Conservation (phyloP, 2,113 vertebrate genomes). For the Hypomesus transpacificus region DNA sequence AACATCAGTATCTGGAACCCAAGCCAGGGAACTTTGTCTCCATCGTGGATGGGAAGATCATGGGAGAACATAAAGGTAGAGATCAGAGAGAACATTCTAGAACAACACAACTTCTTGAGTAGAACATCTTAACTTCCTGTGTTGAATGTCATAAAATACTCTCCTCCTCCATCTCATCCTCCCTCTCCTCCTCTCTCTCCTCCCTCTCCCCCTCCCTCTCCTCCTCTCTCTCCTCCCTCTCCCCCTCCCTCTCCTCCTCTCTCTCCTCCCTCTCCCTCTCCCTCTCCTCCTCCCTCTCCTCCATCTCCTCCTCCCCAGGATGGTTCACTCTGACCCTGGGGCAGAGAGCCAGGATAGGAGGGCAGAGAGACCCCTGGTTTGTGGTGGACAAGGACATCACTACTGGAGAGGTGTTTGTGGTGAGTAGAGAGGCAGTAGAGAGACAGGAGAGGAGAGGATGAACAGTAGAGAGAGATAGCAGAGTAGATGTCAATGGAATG, state of each 20-base stretch:
- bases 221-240: neutral
- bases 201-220: neutral
- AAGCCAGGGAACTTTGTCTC: slow-evolving; percentile 89
- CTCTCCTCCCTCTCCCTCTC: neutral
- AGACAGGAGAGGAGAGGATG: too few species aligned
- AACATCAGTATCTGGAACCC: slow-evolving; percentile 84
- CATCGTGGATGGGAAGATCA: slow-evolving; percentile 81
- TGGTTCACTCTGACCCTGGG: slow-evolving; percentile 95
- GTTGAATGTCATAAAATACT: neutral
- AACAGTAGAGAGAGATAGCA: too few species aligned
- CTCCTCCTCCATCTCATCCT: too few species aligned
- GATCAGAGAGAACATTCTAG: neutral
- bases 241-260: neutral
- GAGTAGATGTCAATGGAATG: too few species aligned
- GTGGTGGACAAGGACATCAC: slow-evolving; percentile 89
- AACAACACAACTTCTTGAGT: neutral
- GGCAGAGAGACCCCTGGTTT: slow-evolving; percentile 82
- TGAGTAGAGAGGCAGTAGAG: slow-evolving; percentile 60
- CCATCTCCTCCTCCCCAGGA: slow-evolving; percentile 61
- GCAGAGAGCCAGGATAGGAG: slow-evolving; percentile 86
- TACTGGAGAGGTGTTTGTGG: slow-evolving; percentile 85
- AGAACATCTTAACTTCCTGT: neutral
- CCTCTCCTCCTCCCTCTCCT: neutral
- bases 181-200: neutral
- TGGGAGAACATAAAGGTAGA: slow-evolving; percentile 87